Evolutionary conservation across 2,888 invertebrate species (phyloP).

Genomic region (Rhamphomyia laevipes): DNA sequence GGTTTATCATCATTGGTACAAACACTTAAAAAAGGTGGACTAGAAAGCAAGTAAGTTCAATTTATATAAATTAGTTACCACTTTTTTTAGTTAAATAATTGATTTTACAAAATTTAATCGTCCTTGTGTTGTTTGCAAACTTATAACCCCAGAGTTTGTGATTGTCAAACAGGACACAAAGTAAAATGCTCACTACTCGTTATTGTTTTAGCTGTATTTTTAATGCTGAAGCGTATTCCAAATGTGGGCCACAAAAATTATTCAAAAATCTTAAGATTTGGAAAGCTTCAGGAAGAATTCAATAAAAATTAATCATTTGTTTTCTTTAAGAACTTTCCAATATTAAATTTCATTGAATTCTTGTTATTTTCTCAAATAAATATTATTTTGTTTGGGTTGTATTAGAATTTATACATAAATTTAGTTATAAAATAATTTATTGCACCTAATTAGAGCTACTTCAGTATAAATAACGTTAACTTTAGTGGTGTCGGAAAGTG

Average conservation of each 20-base stretch:
- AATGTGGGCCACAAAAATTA: too few relatives aligned
- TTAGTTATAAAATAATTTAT: neutral
- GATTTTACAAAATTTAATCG: neutral
- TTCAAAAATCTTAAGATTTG: conserved; percentile 1
- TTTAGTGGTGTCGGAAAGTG: too few relatives aligned
- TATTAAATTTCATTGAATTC: conserved; percentile 8
- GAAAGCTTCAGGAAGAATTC: conserved; percentile 26
- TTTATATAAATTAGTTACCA: neutral
- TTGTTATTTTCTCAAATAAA: conserved; percentile 4
- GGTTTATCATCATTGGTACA: conserved; percentile 76
- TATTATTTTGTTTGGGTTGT: conserved; percentile 10
- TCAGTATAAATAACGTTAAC: neutral
- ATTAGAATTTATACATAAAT: conserved; percentile 5
- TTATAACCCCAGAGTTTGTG: too few relatives aligned
- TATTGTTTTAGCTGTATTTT: too few relatives aligned
- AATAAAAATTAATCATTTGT: conserved; percentile 17
- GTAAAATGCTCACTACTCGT: too few relatives aligned
- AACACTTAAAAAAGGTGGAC: conserved; percentile 75
- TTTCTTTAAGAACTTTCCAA: conserved; percentile 34
- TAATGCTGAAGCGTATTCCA: too few relatives aligned
- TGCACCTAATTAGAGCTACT: neutral
- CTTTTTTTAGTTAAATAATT: too few relatives aligned
- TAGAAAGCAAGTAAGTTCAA: conserved; percentile 53
- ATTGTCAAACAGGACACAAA: too few relatives aligned
- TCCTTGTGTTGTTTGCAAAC: too few relatives aligned